These are phyloP conservation scores for Drosophila subobscura DNA, from an alignment of 1,140 invertebrate genomes.

Conservation along the genomic window DNA sequence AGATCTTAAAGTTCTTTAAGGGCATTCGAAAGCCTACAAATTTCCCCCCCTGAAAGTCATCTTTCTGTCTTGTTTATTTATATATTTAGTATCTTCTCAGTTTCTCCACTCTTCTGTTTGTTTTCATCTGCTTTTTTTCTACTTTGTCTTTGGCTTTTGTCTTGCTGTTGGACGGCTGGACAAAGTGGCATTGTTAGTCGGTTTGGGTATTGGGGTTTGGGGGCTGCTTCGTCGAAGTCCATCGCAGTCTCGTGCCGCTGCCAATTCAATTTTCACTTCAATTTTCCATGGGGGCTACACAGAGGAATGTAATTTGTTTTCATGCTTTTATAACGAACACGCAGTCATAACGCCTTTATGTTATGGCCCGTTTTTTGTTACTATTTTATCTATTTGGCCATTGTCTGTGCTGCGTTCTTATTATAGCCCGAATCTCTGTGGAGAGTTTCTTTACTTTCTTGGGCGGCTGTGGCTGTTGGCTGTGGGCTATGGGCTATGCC, in stretches of 20 bases:
- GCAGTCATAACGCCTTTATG: conserved; percentile 19
- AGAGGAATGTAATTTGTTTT: conserved; percentile 77
- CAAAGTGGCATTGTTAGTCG: conserved; percentile 72
- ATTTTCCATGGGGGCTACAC: conserved; percentile 54
- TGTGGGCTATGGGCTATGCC: no score
- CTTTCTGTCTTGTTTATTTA: background rate
- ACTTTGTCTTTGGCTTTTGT: conserved; percentile 23
- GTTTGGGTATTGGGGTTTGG: conserved; percentile 10
- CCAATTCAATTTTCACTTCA: conserved; percentile 76
- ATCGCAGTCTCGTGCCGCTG: conserved; percentile 62
- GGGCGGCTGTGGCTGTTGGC: no score
- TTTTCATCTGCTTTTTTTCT: conserved; percentile 40
- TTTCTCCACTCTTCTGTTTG: conserved; percentile 10
- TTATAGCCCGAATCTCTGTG: no score
- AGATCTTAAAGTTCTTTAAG: no score
- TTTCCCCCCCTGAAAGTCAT: no score
- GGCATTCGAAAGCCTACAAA: no score
- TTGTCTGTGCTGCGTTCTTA: conserved; percentile 2
- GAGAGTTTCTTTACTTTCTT: no score
- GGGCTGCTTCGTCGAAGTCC: conserved; percentile 36
- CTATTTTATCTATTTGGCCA: conserved; percentile 16
- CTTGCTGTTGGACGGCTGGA: conserved; percentile 12
- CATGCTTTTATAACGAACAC: conserved; percentile 47
- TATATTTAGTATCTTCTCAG: conserved; percentile 36
- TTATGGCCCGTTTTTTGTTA: conserved; percentile 13